A percentile compares a stretch with the other conserved stretches of the same genome.
Evolutionary conservation across 2,797 vertebrate genomes (phyloP).

Genomic region (Avahi laniger): DNA sequence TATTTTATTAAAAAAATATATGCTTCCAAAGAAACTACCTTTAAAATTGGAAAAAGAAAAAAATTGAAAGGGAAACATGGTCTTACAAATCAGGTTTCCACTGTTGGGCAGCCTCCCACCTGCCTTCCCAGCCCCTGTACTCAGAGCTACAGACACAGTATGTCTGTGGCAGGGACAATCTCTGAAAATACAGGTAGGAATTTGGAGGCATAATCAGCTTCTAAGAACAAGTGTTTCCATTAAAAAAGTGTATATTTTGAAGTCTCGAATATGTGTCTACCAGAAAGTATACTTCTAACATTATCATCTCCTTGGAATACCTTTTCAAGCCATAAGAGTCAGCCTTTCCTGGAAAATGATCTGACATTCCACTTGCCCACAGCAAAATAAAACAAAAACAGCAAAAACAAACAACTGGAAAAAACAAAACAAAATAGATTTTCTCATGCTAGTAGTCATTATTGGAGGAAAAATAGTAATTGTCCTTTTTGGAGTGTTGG

Average conservation of each 20-base stretch:
- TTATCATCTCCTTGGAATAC: neutral
- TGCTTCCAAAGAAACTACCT: constrained; percentile 1
- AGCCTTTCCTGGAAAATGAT: neutral
- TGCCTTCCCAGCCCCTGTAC: accelerated
- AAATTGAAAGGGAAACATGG: neutral
- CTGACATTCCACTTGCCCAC: neutral
- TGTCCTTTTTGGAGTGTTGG: neutral
- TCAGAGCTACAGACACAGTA: neutral
- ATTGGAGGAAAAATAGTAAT: neutral
- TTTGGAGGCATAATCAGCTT: neutral
- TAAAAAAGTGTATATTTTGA: neutral
- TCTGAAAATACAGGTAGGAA: neutral
- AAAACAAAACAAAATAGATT: neutral
- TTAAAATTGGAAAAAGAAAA: constrained; percentile 7
- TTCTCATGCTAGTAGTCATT: neutral
- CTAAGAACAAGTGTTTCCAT: neutral
- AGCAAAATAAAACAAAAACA: neutral
- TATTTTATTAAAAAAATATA: neutral
- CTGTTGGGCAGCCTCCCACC: neutral
- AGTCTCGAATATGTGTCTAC: neutral
- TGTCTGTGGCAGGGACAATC: neutral
- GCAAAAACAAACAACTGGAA: neutral
- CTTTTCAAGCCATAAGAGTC: neutral
- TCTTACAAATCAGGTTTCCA: neutral
- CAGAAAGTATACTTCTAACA: neutral